A percentile compares a stretch with the other conserved stretches of the same genome.
phyloP scores from a whole-genome alignment of 2,888 invertebrate genomes.

The Buathra laborator region DNA sequence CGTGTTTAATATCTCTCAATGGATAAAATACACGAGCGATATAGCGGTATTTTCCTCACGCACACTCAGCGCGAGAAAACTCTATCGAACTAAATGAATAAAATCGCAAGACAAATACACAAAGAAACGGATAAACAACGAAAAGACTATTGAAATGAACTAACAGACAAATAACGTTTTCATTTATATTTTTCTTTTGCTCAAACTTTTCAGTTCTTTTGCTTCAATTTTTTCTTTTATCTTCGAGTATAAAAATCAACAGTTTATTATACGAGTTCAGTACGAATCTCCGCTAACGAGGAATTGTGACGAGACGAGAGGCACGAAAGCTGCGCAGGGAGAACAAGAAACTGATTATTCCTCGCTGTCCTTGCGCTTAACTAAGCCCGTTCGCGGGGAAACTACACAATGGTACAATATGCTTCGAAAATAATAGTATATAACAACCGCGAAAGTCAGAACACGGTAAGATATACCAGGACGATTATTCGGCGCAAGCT shows the following conservation, averaged over 20 bases:
- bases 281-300: neutral
- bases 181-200: neutral
- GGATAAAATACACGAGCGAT: slow-evolving; percentile 28
- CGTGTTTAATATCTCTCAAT: slow-evolving; percentile 31
- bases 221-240: too few relatives aligned
- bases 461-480: neutral
- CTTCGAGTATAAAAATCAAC: neutral
- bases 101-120: neutral
- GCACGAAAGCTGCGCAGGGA: neutral
- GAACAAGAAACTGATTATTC: neutral
- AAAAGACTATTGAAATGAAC: neutral
- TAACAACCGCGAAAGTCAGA: neutral
- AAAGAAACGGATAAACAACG: neutral
- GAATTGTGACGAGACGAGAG: slow-evolving; percentile 5
- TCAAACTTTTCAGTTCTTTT: too few relatives aligned
- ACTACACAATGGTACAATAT: neutral
- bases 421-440: neutral
- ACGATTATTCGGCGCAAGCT: neutral
- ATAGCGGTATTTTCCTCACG: slow-evolving; percentile 10
- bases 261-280: neutral
- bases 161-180: neutral
- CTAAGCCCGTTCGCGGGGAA: neutral
- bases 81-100: neutral
- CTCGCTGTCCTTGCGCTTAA: neutral
- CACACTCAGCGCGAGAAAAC: neutral